Conservation (phyloP, 2,797 vertebrate species). For the Neosilurus mollespiculum region DNA sequence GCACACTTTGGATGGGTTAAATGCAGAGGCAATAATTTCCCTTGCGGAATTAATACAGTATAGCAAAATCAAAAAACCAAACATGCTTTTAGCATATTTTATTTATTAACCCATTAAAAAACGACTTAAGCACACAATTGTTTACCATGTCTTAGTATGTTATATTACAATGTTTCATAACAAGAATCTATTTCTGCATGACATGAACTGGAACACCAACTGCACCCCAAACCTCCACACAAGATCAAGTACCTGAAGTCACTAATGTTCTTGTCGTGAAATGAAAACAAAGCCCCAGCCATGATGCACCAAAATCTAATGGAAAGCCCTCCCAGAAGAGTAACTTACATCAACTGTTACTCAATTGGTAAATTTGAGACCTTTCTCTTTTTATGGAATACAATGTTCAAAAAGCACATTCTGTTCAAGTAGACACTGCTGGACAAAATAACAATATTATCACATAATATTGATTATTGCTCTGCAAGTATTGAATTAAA, state of each 20-base stretch:
- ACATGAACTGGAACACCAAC: neutral
- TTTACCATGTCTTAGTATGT: too few species aligned
- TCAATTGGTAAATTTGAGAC: neutral
- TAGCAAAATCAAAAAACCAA: too few species aligned
- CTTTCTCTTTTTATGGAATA: neutral
- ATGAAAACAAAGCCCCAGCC: neutral
- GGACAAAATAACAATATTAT: neutral
- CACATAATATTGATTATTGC: neutral
- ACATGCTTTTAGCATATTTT: neutral
- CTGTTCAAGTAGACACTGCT: neutral
- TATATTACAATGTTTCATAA: too few species aligned
- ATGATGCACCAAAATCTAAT: rapidly evolving
- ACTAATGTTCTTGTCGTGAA: neutral
- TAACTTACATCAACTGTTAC: neutral
- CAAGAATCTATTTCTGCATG: too few species aligned
- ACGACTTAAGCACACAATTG: too few species aligned
- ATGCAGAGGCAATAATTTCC: too few species aligned
- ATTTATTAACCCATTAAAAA: neutral
- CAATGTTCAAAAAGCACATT: neutral
- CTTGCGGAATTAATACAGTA: too few species aligned
- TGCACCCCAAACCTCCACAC: neutral
- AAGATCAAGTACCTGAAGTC: neutral
- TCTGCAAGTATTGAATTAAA: neutral
- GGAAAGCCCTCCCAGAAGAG: neutral
- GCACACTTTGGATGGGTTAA: too few species aligned